Evolutionary conservation across 2,797 vertebrate genomes (phyloP), one percentile per base, ranked within the genome.

Genomic region (Coluber constrictor): DNA sequence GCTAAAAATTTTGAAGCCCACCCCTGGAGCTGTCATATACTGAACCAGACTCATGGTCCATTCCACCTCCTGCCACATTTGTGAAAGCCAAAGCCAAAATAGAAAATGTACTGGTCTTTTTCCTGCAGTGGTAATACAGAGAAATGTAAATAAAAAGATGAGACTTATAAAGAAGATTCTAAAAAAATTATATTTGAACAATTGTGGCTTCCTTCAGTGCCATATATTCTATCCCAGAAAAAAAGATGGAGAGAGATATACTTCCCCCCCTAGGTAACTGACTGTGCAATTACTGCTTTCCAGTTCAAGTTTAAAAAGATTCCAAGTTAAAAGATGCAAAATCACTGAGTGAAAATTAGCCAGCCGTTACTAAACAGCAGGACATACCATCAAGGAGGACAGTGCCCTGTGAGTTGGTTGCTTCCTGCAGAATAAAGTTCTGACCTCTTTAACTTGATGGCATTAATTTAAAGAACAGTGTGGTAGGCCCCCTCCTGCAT

Each of bases 301-400:
- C 63, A 63, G 66, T 91, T 90, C 88, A 79, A 90, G 60, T 86
- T 91, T 70, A 1, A 51, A 87, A 92, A 86, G 37, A 93, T 66
- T 90, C 86, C 66, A 74, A 90, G 63, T 87, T 90, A 93, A 63
- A 91, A 90, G 79, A 90, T 91, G n/a, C 25, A 83, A 94, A 87
- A 90, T 79, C 83, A 90, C 10, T 43, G n/a, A 55, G 47, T 47
- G 57, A 87, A 94, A 87, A 94, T 93, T 91, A 93, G 56, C 90
- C 56, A 90, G 92, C 90, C 90, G 37, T 94, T 93, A 90, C 92
- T 60, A 57, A 92, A 61, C 92, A 87, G 92, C 90, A 56, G 54
- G 90, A 59, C n/a, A 29, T 25, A 25, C 90, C 90, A 55, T 54
- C 90, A 89, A 86, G 61, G 25, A 63, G 61, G 70, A 90, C 79